Evolutionary conservation across 2,797 vertebrate species (phyloP).

Genomic region (Gallinago nigripennis): DNA sequence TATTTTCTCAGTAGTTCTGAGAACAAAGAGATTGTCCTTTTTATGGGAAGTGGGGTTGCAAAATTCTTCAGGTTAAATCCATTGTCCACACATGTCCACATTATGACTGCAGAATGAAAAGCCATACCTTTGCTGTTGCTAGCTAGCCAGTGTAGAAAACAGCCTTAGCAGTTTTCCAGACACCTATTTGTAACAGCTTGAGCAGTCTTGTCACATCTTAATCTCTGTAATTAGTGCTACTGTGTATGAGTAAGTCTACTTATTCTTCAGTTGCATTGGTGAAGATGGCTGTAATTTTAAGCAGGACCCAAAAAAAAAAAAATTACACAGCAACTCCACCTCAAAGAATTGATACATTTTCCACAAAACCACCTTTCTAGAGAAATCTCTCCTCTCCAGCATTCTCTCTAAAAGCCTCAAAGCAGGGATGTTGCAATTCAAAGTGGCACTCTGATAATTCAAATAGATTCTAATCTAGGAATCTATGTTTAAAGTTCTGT

Average conservation of each 20-base stretch:
- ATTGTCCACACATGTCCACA: not conserved
- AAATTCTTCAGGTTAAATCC: not conserved
- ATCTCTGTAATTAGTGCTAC: not conserved
- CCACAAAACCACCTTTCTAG: not conserved
- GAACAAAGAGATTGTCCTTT: not conserved
- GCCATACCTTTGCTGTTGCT: not conserved
- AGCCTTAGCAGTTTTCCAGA: not conserved
- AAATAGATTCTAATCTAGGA: not conserved
- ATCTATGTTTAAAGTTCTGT: not conserved
- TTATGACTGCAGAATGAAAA: not conserved
- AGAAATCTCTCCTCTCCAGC: not conserved
- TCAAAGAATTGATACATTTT: not conserved
- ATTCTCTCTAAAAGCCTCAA: not conserved
- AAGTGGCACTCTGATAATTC: not conserved
- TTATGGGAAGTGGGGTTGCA: not conserved
- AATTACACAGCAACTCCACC: not conserved
- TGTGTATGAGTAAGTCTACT: accelerated
- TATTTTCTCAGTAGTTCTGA: not conserved
- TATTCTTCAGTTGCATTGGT: not conserved
- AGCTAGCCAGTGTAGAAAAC: not conserved
- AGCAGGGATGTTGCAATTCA: not conserved
- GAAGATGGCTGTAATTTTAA: not conserved
- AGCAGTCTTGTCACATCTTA: not conserved
- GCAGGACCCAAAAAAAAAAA: not conserved
- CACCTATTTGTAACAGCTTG: not conserved